A percentile compares a stretch with the other conserved stretches of the same genome.
phyloP scores from a whole-genome alignment of 2,797 vertebrate species.

The Schizopygopsis malacanthus region DNA sequence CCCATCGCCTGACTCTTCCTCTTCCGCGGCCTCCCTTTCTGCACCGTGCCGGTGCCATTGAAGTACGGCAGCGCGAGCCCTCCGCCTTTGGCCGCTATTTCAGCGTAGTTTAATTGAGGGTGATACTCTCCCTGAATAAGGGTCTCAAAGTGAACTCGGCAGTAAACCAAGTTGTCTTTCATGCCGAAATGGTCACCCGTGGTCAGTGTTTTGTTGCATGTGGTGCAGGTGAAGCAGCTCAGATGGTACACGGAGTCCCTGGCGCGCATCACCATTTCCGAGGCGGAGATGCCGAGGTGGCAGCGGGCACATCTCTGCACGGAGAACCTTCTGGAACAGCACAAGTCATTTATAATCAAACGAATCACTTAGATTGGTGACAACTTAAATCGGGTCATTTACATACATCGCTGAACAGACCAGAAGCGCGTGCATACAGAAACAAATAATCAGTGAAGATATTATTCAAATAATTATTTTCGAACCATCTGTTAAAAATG shows the following conservation, averaged over 20 bases:
- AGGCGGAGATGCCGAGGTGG: constrained; percentile 98
- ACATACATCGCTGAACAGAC: background rate
- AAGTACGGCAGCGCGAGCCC: constrained; percentile 92
- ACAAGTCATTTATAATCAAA: constrained; percentile 70
- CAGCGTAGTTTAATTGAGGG: constrained; percentile 93
- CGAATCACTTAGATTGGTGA: background rate
- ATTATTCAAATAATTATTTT: background rate
- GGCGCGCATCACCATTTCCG: constrained; percentile 99
- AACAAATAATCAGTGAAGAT: background rate
- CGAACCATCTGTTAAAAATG: background rate
- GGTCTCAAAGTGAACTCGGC: constrained; percentile 95
- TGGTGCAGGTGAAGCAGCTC: constrained; percentile 98
- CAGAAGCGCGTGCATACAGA: background rate
- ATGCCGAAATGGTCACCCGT: constrained; percentile 99
- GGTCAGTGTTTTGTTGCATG: constrained; percentile 97
- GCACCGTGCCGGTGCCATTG: constrained; percentile 91
- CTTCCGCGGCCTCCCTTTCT: constrained; percentile 96
- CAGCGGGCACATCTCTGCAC: constrained; percentile 99
- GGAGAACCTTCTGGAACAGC: constrained; percentile 97
- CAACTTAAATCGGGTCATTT: background rate
- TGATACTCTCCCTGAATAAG: constrained; percentile 94
- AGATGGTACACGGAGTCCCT: constrained; percentile 98
- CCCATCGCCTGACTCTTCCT: constrained; percentile 95
- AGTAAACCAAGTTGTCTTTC: constrained; percentile 99
- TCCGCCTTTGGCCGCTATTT: constrained; percentile 93